Evolutionary conservation across 2,888 invertebrate species (phyloP), one percentile per base, ranked within the genome.

Genomic region (Apomyelois bistriatella): DNA sequence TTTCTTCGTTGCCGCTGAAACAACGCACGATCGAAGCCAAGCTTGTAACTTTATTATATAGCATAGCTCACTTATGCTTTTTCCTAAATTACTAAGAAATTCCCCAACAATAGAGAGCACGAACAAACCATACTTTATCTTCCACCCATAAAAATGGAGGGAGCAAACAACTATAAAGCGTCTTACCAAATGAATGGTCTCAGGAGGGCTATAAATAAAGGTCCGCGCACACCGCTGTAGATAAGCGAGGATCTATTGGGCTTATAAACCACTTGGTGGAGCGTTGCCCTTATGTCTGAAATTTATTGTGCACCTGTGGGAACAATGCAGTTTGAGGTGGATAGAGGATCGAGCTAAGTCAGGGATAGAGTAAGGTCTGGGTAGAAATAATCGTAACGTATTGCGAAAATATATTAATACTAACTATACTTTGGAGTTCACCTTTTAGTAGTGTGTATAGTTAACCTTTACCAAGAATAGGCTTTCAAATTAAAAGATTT

Each of bases 181-280:
- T 77, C 78, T 79, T 78, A 61, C 68, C 65, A 75, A 81, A 82
- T 78, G 80, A 79, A 81, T 81, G 77, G 83, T 78, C 82, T 76
- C 69, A 58, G 63, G 82, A 76, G 82, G 62, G 70, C 67, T 61
- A 77, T 82, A 82, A 82, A 82, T 83, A 82, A 22, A 74, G 62
- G 76, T 68, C 70, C 64, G 70, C 65, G 73, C 70, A 74, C 76
- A 79, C 74, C 72, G 69, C 69, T 72, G 74, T 74, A 76, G 85
- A 85, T 84, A 85, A 82, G 79, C 78, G 78, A 72, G 77, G 78
- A 82, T 84, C 80, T 82, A 85, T 83, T 77, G 82, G 75, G 81
- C 78, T 83, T 84, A 82, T 82, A 82, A 79, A 81, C 74, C 79
- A 76, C 77, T 81, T 75, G 76, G 74, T 70, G 65, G 72, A 74